Conservation (phyloP, 2,113 vertebrate genomes). For the Dasypus novemcinctus region DNA sequence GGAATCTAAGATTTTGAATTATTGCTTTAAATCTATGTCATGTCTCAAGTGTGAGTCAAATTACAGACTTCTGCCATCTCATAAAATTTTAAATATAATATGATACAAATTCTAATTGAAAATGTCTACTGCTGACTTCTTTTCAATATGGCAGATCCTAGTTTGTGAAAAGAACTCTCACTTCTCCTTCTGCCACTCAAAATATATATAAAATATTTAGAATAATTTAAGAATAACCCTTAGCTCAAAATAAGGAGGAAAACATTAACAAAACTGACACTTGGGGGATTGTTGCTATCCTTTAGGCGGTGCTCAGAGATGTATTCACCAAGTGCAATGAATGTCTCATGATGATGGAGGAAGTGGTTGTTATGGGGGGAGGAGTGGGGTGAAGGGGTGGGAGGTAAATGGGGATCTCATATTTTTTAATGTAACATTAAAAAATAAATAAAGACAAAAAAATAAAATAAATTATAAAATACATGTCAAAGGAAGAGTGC, state of each 20-base stretch:
- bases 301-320: too few relatives aligned
- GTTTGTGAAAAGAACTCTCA: background rate
- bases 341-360: too few relatives aligned
- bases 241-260: background rate
- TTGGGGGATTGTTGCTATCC: too few relatives aligned
- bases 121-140: background rate
- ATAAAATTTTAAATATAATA: background rate
- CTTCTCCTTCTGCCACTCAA: background rate
- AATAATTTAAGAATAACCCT: background rate
- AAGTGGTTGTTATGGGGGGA: too few relatives aligned
- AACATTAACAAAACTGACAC: background rate
- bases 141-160: background rate
- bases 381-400: too few relatives aligned
- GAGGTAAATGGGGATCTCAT: too few relatives aligned
- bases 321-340: too few relatives aligned
- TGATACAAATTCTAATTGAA: background rate
- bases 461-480: constrained; percentile 96
- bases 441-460: too few relatives aligned
- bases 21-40: background rate
- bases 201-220: background rate
- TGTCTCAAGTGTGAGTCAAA: background rate
- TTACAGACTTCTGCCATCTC: background rate
- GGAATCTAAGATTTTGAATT: background rate
- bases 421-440: too few relatives aligned
- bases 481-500: constrained; percentile 88